Evolutionary conservation across 2,888 invertebrate species (phyloP).

Genomic region (Nomada ferruginata): DNA sequence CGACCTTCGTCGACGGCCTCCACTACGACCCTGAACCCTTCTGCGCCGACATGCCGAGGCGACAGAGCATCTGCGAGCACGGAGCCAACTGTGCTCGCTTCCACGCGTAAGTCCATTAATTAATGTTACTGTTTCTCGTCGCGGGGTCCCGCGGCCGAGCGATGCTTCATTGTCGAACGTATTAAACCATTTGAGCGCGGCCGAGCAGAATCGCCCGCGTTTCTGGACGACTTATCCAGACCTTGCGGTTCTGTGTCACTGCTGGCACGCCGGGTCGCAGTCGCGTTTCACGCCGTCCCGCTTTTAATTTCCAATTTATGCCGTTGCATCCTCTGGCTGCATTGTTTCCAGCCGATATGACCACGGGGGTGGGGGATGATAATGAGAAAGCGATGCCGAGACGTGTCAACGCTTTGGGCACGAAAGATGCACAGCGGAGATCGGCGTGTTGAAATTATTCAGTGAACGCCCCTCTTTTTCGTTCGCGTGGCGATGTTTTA

Average conservation of each 20-base stretch:
- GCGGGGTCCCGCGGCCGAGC: neutral
- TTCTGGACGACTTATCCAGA: constrained; percentile 36
- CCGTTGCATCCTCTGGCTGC: neutral
- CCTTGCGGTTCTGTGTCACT: constrained; percentile 12
- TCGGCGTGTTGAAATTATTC: no score
- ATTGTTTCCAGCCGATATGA: neutral
- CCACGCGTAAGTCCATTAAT: constrained; percentile 74
- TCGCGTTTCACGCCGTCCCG: neutral
- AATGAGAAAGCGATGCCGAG: no score
- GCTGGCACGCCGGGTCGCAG: neutral
- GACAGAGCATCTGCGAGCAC: constrained; percentile 79
- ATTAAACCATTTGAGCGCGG: constrained; percentile 35
- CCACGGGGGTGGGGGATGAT: no score
- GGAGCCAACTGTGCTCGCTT: constrained; percentile 79
- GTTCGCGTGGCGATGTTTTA: no score
- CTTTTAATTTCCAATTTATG: constrained; percentile 19
- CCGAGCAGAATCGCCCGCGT: constrained; percentile 26
- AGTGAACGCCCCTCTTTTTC: no score
- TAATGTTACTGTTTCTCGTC: constrained; percentile 20
- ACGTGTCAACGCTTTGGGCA: no score
- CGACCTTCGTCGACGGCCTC: constrained; percentile 83
- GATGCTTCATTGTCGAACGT: constrained; percentile 27
- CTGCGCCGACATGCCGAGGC: constrained; percentile 77
- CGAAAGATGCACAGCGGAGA: no score
- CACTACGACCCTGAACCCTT: constrained; percentile 82